Evolutionary conservation across 2,888 invertebrate species (phyloP).

Genomic region (Incurvaria masculella): DNA sequence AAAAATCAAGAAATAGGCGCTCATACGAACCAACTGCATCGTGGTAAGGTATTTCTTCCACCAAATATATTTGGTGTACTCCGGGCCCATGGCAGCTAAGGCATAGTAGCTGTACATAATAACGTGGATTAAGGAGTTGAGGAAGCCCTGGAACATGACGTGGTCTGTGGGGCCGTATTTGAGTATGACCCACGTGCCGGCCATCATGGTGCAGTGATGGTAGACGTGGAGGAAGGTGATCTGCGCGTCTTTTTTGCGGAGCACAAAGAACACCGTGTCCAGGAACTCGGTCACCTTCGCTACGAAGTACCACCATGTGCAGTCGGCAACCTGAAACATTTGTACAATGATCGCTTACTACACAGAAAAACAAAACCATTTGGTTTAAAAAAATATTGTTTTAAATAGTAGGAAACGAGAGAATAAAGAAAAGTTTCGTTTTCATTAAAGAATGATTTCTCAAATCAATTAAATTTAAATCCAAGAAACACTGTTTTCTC

Average conservation of each 20-base stretch:
- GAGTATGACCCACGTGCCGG: conserved; percentile 71
- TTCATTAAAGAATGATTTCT: too few relatives aligned
- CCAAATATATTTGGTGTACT: conserved; percentile 71
- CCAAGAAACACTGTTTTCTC: too few relatives aligned
- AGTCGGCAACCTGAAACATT: conserved; percentile 39
- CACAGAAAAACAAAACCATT: neutral
- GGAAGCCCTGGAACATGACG: conserved; percentile 64
- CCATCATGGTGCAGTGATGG: conserved; percentile 74
- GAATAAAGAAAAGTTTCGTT: too few relatives aligned
- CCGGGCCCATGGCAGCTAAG: conserved; percentile 71
- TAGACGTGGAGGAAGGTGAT: conserved; percentile 87
- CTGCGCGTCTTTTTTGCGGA: conserved; percentile 74
- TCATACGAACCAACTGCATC: conserved; percentile 69
- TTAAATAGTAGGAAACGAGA: too few relatives aligned
- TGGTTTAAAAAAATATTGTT: too few relatives aligned
- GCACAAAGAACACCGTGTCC: conserved; percentile 84
- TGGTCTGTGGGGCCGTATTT: conserved; percentile 75
- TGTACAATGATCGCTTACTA: too few relatives aligned
- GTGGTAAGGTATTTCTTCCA: conserved; percentile 85
- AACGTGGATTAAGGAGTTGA: conserved; percentile 76
- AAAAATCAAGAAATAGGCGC: too few relatives aligned
- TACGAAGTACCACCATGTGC: conserved; percentile 65
- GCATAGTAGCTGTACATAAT: conserved; percentile 83
- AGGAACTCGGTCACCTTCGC: conserved; percentile 74
- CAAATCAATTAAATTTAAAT: too few relatives aligned